Base-by-base conservation (phyloP, 1,140 invertebrate genomes). In the Macrotrachela quadricornifera region DNA sequence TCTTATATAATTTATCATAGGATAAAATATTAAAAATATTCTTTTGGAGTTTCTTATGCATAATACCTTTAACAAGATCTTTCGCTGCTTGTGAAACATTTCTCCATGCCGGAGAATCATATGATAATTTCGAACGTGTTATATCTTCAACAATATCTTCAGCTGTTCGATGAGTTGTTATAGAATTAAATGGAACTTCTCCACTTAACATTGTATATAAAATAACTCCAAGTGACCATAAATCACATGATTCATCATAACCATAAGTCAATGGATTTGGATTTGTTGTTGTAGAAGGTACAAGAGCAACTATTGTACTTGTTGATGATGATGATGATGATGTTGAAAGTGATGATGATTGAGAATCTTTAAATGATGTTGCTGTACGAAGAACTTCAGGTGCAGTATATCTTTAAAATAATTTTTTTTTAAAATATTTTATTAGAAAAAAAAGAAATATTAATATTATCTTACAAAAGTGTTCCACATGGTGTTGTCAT, bases 191-290 rank as follows among this genome's bases (percentile, higher is more conserved):
- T 4, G 84, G 83, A 1, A 80, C 81, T 57, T 78, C 76, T 0
- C 84, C 84, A 58, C 80, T 80, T 10, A 92, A 63, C 79, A 91
- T 84, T 10, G 81, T 83, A 63, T 85, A 90, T 74, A 78, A 65
- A 46, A 88, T 83, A 6, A 86, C 83, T 0, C 85, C 86, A 0
- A 90, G 68, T 66, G 83, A 86, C 86, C 86, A 92, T 30, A 90
- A 68, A 71, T 91, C 85, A 74, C 85, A 90, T 59, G 78, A 80
- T 65, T 87, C 79, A 61, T 83, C 80, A 67, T 91, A 91, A 1
- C 74, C 74, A 30, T 30, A 30, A 4, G 21, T 30, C 8, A 8
- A 4, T 30, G 21, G 2, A 30, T 8, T 8, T 30, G 21, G 8
- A 30, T 30, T 30, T 2, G 21, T 30, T 30, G 8, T 30, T 30